Base-by-base conservation (phyloP, 1,140 invertebrate species). In the Cydia pomonella region DNA sequence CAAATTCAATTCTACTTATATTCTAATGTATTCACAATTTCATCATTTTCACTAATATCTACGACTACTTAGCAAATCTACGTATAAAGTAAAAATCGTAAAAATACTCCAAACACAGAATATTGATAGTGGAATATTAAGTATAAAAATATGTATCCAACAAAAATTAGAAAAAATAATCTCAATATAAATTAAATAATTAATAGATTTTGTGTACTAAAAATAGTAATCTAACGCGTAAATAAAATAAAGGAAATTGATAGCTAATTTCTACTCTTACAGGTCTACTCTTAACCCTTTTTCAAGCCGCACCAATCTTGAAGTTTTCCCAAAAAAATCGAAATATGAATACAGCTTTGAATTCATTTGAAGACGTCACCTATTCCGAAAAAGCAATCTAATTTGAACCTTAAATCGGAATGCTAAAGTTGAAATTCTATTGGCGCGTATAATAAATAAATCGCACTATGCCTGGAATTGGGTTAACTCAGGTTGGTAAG, bases 41-140 rank as follows among this genome's bases (percentile, higher is more conserved):
- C 50, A 18, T 53, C 50, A 53, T 7, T 53, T 53, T 53, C 16
- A 53, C 7, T 53, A n/a, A 53, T 53, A 18, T 53, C 16, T 53
- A 53, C 33, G 33, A 10, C 50, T 53, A 53, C 50, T 53, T 53
- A 53, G 50, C 16, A 53, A 53, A 18, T n/a, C 50, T 53, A 53
- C n/a, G 50, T 53, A 18, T 53, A 53, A 18, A 53, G 50, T 53
- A 53, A 53, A 47, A 53, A 18, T 7, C n/a, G 4, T 53, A 53
- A 53, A 53, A 53, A 53, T n/a, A 44, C 33, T 53, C n/a, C n/a
- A 53, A 7, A 53, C 50, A 53, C 50, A 53, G 12, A 53, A 53
- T 53, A 50, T n/a, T 50, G 47, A 18, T 50, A 50, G 1, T 53
- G 50, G 50, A 53, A 53, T 53, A 53, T 13, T 44, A 53, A 3